Base-by-base conservation (phyloP, 2,888 invertebrate species). In the Lottia scabra region DNA sequence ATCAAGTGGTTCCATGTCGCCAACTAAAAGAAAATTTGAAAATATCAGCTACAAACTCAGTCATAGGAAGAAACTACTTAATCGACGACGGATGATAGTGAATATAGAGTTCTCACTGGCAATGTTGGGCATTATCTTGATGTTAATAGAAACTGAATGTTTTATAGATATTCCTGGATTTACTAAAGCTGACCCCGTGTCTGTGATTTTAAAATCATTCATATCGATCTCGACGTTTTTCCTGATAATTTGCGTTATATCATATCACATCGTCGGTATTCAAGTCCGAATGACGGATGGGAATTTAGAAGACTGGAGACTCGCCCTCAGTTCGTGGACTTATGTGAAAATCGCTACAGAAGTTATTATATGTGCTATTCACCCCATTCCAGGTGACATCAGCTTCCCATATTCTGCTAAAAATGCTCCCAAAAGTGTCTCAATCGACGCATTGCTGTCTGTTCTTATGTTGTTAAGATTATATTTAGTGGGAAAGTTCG, bases 21-120 rank as follows among this genome's bases (percentile, higher is more conserved):
- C 43, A 10, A 46, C 69, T 10, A 66, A 68, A 0, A 77, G 74
- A 65, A 79, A 77, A 23, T 82, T 78, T 71, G 83, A 81, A 67
- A 84, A 81, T 73, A 83, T 85, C 63, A 80, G 85, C 67, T 82
- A 81, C 75, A 80, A 81, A 16, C 77, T 85, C 13, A 79, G 80
- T 30, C 72, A 79, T 5, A 64, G 83, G 19, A 85, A 85, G 71
- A 70, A 74, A 15, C 72, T 84, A 13, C 75, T 84, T 3, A 79
- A 77, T 63, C 73, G 80, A n/a, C 78, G 82, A 0, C 71, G 80
- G 30, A 70, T 72, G 63, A 76, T 83, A 38, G 82, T 85, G 2
- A 78, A 83, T 71, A 65, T 83, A 4, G 81, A 83, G 67, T 82
- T 81, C 64, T 63, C 74, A 1, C 71, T 82, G 63, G 83, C 82